Percentiles rank a stretch among this genome's conserved stretches.
Evolutionary conservation across 2,797 vertebrate genomes (phyloP).

Genomic region (Hydrophis major): DNA sequence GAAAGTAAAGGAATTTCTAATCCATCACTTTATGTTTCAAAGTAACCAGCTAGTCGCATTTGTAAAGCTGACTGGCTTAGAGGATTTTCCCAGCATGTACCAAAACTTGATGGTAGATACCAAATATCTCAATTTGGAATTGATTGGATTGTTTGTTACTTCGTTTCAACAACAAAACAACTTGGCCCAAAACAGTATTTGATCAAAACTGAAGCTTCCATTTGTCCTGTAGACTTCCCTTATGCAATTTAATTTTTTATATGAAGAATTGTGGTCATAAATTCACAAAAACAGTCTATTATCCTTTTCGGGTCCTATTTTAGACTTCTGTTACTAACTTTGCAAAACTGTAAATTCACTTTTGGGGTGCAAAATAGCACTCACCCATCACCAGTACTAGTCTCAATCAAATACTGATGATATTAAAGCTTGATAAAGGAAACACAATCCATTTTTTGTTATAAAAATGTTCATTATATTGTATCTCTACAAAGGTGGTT

Average conservation of each 20-base stretch:
- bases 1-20: background rate
- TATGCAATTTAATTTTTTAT: background rate
- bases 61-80: background rate
- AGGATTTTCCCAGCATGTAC: background rate
- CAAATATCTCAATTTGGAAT: background rate
- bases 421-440: background rate
- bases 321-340: background rate
- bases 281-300: background rate
- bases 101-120: background rate
- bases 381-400: background rate
- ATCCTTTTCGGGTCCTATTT: background rate
- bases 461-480: background rate
- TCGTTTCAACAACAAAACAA: background rate
- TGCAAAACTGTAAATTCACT: background rate
- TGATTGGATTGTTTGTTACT: background rate
- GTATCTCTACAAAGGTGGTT: background rate
- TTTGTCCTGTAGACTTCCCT: background rate
- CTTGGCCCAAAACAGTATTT: background rate
- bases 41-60: background rate
- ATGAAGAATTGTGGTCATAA: background rate
- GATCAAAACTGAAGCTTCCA: background rate
- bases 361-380: background rate
- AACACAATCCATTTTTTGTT: background rate
- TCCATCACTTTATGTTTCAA: background rate
- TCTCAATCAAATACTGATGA: background rate